Evolutionary conservation across 2,797 vertebrate species (phyloP).

Genomic region (Luscinia megarhynchos): DNA sequence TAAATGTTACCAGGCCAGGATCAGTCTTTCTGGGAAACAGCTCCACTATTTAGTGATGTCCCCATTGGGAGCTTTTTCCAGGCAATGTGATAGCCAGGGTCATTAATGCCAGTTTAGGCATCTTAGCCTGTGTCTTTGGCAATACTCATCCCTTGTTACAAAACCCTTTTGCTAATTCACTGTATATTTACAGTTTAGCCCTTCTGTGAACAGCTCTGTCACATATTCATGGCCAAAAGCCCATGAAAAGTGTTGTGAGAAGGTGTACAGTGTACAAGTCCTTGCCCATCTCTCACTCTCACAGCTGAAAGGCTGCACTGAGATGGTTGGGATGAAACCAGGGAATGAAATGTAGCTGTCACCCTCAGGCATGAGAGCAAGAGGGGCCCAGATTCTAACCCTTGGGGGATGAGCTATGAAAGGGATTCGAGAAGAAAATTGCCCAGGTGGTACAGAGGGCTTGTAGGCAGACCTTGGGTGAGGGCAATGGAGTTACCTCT

Average conservation of each 20-base stretch:
- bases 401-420: neutral
- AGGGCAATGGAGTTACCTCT: neutral
- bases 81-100: neutral
- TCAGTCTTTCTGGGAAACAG: neutral
- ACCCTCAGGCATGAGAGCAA: neutral
- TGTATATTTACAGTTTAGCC: neutral
- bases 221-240: neutral
- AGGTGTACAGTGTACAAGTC: rapidly evolving
- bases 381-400: neutral
- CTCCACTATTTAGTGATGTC: neutral
- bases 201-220: neutral
- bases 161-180: neutral
- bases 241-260: rapidly evolving
- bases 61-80: neutral
- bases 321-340: neutral
- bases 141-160: neutral
- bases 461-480: neutral
- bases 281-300: neutral
- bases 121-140: neutral
- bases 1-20: neutral
- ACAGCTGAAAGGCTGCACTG: neutral
- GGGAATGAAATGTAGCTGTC: neutral
- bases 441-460: neutral
- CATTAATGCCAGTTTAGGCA: neutral
- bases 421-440: neutral